Evolutionary conservation across 2,888 invertebrate species (phyloP), one percentile per base, ranked within the genome.

Genomic region (Malthinus seriepunctatus): DNA sequence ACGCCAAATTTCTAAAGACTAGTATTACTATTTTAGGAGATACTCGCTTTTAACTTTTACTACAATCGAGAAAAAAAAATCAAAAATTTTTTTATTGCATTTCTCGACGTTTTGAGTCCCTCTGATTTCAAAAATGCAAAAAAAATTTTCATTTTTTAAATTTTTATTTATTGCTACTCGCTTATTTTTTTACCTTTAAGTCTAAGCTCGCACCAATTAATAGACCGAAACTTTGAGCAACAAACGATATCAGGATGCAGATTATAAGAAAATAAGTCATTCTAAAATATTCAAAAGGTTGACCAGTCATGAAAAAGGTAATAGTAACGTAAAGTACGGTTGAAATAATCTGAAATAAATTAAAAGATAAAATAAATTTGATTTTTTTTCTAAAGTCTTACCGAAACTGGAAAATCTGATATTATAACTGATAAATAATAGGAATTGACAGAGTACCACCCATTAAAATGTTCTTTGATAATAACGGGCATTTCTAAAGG

Each of bases 221-320:
- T 6, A 95, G 80, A 0, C 96, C 97, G 51, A 94, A 84, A 66
- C 90, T 90, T 75, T 97, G 91, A 7, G 94, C 89, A 4, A 95
- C 91, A 45, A 95, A 83, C 0, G 93, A 90, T 0, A 93, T 88
- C 64, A 92, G 80, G 6, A 91, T 81, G 37, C 90, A 85, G 68
- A 93, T 88, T 44, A 86, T 79, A 46, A 88, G 82, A 78, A 89
- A 95, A 63, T 88, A 80, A 5, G 83, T 73, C 72, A 96, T 87
- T 55, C 97, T 83, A 64, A 81, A 79, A 0, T 83, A 67, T 67
- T 95, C 94, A n/a, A 82, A 73, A 0, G 95, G 93, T 74, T 97
- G 96, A 12, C 88, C 87, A 0, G 95, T 95, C 84, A 97, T 82
- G 78, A 86, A 87, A 79, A 95, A 97, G 0, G 93, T 89, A 48